A percentile compares a stretch with the other conserved stretches of the same genome.
These are phyloP conservation scores for Myotis lucifugus DNA, from an alignment of 2,113 vertebrate species.

Conservation along the genomic window DNA sequence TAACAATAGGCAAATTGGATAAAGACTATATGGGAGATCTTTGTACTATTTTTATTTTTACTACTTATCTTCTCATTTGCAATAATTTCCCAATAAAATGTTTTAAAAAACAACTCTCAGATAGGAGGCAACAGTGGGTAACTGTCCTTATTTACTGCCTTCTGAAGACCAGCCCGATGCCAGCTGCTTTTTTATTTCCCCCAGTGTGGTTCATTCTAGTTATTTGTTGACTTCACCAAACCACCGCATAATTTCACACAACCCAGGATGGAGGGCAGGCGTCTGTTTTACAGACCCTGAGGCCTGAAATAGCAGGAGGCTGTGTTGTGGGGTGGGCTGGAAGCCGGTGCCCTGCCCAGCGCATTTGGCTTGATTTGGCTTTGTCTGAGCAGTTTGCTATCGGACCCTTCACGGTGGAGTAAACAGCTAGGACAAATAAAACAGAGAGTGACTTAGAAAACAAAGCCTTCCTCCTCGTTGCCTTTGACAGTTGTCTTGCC, in stretches of 20 bases:
- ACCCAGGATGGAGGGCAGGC: slow-evolving; percentile 63
- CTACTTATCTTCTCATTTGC: not conserved
- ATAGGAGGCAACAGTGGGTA: slow-evolving; percentile 52
- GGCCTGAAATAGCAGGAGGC: slow-evolving; percentile 72
- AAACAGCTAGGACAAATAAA: not conserved
- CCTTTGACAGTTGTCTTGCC: not conserved
- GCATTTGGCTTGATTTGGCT: not conserved
- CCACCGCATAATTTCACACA: slow-evolving; percentile 72
- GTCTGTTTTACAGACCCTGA: slow-evolving; percentile 46
- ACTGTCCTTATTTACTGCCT: slow-evolving; percentile 43
- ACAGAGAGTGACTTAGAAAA: not conserved
- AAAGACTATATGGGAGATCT: not conserved
- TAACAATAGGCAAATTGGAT: not conserved
- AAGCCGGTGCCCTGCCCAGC: not conserved
- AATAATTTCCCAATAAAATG: not conserved
- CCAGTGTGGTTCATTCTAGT: slow-evolving; percentile 53
- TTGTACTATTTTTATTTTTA: not conserved
- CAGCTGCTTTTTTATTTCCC: slow-evolving; percentile 65
- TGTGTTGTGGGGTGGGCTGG: slow-evolving; percentile 3
- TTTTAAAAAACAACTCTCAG: slow-evolving; percentile 16
- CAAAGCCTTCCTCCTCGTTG: not conserved
- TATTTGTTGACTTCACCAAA: slow-evolving; percentile 79
- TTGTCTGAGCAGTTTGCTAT: slow-evolving; percentile 8
- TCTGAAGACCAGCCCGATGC: slow-evolving; percentile 19
- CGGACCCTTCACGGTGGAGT: not conserved